Evolutionary conservation across 2,113 vertebrate genomes (phyloP).

Genomic region (Sapayoa aenigma): DNA sequence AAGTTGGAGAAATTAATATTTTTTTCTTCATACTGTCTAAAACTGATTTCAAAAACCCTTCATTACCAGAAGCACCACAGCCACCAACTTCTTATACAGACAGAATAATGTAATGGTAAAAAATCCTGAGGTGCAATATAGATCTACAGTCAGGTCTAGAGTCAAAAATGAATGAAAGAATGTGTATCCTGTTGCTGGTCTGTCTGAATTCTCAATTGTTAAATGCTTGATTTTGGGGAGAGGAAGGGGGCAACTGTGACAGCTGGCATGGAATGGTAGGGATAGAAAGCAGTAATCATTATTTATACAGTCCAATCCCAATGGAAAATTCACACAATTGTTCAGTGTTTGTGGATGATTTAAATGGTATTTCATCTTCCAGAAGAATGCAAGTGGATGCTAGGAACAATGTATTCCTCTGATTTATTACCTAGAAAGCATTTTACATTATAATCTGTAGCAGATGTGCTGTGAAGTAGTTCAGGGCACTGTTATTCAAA

Average conservation of each 20-base stretch:
- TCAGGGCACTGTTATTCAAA: background rate
- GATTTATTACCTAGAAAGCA: background rate
- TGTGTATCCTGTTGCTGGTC: background rate
- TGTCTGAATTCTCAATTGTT: background rate
- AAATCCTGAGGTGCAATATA: background rate
- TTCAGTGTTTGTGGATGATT: background rate
- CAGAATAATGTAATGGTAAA: background rate
- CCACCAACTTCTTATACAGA: background rate
- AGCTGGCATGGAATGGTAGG: background rate
- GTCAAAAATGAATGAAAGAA: background rate
- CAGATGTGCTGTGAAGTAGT: background rate
- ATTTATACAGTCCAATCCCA: background rate
- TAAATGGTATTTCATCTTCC: background rate
- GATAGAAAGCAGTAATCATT: background rate
- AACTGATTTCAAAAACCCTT: background rate
- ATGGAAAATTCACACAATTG: background rate
- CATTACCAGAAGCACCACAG: background rate
- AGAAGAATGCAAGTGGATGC: background rate
- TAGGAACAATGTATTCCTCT: background rate
- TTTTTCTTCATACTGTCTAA: background rate
- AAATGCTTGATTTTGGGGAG: background rate
- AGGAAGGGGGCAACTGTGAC: background rate
- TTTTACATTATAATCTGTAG: background rate
- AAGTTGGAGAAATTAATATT: background rate
- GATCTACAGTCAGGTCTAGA: background rate